Evolutionary conservation across 2,888 invertebrate species (phyloP), one percentile per base, ranked within the genome.

Genomic region (Salticus scenicus): DNA sequence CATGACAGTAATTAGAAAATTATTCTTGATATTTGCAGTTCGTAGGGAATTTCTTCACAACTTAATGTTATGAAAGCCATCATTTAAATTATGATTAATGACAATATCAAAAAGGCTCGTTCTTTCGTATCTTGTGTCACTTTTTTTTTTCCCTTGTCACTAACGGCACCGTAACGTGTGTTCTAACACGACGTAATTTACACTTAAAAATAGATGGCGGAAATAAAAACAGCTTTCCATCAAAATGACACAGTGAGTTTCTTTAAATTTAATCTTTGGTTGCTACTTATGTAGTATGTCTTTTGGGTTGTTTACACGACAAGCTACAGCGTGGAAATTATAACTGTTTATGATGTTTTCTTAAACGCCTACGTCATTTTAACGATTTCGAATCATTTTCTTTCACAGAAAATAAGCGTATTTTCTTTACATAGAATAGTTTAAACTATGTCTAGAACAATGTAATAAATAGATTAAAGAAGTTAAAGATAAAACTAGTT

Each of bases 211-310:
- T 57, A 57, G 24, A 57, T 57, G 24, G 57, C 20, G 24, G 57
- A 24, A 57, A 57, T 57, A 57, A 57, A 57, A 57, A 57, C 57
- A 57, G 57, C 24, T 24, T 17, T 57, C 57, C 24, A 57, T 57
- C 57, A 57, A 57, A 24, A 20, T n/a, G 57, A 57, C 4, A 57
- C 57, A 57, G 57, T 24, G 57, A 20, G 20, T 57, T 24, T 5
- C 57, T 57, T 57, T 57, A 24, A 57, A 57, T 57, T n/a, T 57
- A 57, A 57, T 57, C 20, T 17, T 57, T 24, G 2, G 20, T 47
- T 47, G 42, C 42, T 47, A 47, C 57, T 57, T 24, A n/a, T n/a
- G 24, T 5, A 24, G 12, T 57, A 57, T 57, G 24, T 24, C 24
- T n/a, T 57, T 24, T 24, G 14, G 57, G 24, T 24, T 57, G 57